These are phyloP conservation scores for Oreamnos americanus DNA, from an alignment of 2,113 vertebrate genomes.

Conservation along the genomic window DNA sequence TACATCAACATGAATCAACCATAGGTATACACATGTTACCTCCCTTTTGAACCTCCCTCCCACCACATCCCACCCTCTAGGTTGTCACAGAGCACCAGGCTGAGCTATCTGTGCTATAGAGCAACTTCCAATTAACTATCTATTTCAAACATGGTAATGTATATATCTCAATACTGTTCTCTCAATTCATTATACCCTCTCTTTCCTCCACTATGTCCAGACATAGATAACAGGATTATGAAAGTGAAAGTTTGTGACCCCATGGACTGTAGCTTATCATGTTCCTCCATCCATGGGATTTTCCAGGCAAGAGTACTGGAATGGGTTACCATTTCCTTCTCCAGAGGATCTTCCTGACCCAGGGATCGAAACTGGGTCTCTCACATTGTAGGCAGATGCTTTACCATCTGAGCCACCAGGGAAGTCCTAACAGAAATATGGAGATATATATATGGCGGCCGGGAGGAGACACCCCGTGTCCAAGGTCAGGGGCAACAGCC, in stretches of 20 bases:
- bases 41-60: neutral
- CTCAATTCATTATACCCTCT: neutral
- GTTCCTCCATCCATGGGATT: neutral
- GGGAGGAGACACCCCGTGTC: no score
- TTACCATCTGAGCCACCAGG: neutral
- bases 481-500: no score
- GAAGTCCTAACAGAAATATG: neutral
- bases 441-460: neutral
- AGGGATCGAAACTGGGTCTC: neutral
- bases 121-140: neutral
- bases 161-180: neutral
- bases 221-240: neutral
- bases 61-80: neutral
- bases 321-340: neutral
- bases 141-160: neutral
- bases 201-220: neutral
- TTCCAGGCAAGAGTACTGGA: neutral
- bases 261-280: neutral
- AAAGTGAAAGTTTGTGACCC: neutral
- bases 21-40: neutral
- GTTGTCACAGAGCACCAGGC: neutral
- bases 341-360: neutral
- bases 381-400: neutral
- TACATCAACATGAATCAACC: neutral
- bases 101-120: neutral